Percentiles rank a stretch among this genome's conserved stretches.
phyloP scores from a whole-genome alignment of 2,888 invertebrate genomes.

The Prosapia bicincta region DNA sequence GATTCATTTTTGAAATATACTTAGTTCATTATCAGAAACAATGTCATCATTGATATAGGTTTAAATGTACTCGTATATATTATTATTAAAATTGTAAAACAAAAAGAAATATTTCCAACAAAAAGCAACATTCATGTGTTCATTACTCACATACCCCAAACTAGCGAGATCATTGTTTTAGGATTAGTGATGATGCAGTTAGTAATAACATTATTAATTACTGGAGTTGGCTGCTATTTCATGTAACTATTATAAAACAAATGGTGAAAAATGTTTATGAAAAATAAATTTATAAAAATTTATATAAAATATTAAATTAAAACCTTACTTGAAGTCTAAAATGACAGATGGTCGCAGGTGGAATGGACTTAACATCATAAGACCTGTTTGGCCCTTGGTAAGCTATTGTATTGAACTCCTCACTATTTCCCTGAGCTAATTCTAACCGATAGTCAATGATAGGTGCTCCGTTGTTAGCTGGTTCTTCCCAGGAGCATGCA shows the following conservation, averaged over 20 bases:
- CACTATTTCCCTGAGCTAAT: conserved; percentile 55
- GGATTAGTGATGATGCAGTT: background rate
- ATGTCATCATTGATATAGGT: too few relatives aligned
- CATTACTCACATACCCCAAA: too few relatives aligned
- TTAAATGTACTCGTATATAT: too few relatives aligned
- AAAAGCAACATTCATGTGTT: too few relatives aligned
- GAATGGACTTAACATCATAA: conserved; percentile 67
- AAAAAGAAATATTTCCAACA: too few relatives aligned
- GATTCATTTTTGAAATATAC: too few relatives aligned
- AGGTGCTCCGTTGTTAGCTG: conserved; percentile 74
- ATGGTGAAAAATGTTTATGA: background rate
- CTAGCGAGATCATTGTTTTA: too few relatives aligned
- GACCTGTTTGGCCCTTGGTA: conserved; percentile 61
- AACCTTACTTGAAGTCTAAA: conserved; percentile 65
- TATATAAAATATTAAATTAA: too few relatives aligned
- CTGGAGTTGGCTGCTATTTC: background rate
- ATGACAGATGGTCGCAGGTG: conserved; percentile 75
- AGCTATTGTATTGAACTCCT: conserved; percentile 55
- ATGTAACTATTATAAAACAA: background rate
- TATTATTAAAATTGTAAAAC: too few relatives aligned
- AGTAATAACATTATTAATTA: background rate
- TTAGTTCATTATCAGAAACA: too few relatives aligned
- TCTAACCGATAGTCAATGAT: conserved; percentile 78
- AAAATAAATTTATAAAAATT: background rate
- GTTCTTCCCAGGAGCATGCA: conserved; percentile 75